Conservation (phyloP, 2,888 invertebrate genomes). For the Leistus spinibarbis region DNA sequence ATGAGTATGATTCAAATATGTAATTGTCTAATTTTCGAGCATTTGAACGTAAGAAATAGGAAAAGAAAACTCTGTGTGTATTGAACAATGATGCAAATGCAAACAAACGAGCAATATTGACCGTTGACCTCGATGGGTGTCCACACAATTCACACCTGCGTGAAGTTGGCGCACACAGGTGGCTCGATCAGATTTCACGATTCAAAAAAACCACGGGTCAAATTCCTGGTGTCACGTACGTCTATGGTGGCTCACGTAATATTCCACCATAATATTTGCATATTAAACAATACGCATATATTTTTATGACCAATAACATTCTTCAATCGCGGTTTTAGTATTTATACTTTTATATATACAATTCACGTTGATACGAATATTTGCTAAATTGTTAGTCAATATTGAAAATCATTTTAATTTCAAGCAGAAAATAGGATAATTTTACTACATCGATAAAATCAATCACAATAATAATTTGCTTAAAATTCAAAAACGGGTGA, state of each 20-base stretch:
- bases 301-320: background rate
- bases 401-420: too few relatives aligned
- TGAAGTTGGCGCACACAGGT: background rate
- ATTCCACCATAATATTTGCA: background rate
- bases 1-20: too few relatives aligned
- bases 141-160: conserved; percentile 5
- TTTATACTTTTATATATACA: too few relatives aligned
- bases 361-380: too few relatives aligned
- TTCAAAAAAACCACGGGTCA: background rate
- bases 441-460: too few relatives aligned
- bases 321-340: background rate
- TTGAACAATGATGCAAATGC: background rate
- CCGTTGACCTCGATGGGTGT: conserved; percentile 2
- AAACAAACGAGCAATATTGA: background rate
- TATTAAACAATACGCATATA: too few relatives aligned
- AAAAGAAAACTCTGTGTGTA: background rate
- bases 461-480: too few relatives aligned
- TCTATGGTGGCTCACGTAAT: background rate
- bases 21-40: too few relatives aligned
- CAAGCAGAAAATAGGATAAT: too few relatives aligned
- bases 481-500: too few relatives aligned
- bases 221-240: background rate
- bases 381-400: too few relatives aligned
- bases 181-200: background rate
- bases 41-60: too few relatives aligned